phyloP scores from a whole-genome alignment of 2,888 invertebrate species.

The Meta bourneti region DNA sequence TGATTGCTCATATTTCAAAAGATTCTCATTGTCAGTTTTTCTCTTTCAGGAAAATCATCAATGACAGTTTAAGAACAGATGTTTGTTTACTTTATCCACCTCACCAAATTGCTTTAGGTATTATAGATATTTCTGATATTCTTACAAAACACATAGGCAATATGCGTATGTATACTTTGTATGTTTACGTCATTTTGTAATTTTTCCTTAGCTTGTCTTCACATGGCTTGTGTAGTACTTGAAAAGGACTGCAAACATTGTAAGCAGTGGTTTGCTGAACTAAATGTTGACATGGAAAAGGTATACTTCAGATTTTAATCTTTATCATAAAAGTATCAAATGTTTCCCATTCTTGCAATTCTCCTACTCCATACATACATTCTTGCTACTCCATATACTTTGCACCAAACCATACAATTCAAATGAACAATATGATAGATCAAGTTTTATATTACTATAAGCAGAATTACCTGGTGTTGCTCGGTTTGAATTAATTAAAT shows the following conservation, averaged over 20 bases:
- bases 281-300: conserved; percentile 98
- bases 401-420: no score
- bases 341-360: no score
- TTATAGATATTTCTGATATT: neutral
- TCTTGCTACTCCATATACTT: no score
- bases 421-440: no score
- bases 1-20: no score
- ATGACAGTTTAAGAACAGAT: conserved; percentile 98
- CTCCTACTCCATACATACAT: no score
- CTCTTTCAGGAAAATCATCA: conserved; percentile 89
- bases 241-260: conserved; percentile 93
- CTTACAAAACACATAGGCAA: neutral
- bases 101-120: conserved; percentile 89
- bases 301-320: conserved; percentile 79
- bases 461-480: no score
- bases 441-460: no score
- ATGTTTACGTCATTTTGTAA: neutral
- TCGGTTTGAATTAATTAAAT: no score
- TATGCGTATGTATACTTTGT: neutral
- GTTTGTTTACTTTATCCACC: conserved; percentile 97
- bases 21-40: neutral
- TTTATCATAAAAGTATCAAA: no score
- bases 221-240: conserved; percentile 96
- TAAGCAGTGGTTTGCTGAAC: conserved; percentile 98
- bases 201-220: conserved; percentile 88